Percentiles rank a stretch among this genome's conserved stretches.
phyloP scores from a whole-genome alignment of 2,888 invertebrate genomes.

The Conistra vaccinii region DNA sequence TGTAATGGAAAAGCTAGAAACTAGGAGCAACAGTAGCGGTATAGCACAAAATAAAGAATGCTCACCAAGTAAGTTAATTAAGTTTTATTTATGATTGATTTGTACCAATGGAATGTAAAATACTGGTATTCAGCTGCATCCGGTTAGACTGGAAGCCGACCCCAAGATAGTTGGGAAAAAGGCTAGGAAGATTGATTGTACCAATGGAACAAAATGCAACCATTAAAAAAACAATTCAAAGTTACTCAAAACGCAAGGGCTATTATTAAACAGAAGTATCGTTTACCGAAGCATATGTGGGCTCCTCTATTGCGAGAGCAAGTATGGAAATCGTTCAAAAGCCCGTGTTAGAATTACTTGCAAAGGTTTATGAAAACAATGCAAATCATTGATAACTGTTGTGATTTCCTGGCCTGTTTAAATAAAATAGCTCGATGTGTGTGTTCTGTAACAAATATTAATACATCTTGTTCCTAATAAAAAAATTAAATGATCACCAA shows the following conservation, averaged over 20 bases:
- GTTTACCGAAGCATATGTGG: constrained; percentile 30
- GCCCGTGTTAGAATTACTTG: constrained; percentile 1
- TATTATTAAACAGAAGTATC: no score
- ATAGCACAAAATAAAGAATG: constrained; percentile 1
- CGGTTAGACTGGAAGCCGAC: no score
- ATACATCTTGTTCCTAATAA: neutral
- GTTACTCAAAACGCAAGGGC: constrained; percentile 3
- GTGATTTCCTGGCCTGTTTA: constrained; percentile 10
- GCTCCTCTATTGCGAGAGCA: constrained; percentile 20
- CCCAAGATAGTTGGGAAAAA: no score
- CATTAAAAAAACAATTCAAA: neutral
- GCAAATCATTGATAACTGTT: neutral
- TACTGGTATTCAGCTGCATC: no score
- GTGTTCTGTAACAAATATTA: neutral
- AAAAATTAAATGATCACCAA: neutral
- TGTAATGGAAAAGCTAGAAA: neutral
- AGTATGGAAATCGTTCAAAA: constrained; percentile 11
- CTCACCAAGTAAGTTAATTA: neutral
- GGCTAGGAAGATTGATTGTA: no score
- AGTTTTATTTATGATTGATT: constrained; percentile 1
- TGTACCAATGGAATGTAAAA: no score
- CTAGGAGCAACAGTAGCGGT: neutral
- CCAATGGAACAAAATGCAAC: neutral
- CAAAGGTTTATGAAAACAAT: constrained; percentile 10
- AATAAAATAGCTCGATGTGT: constrained; percentile 10